Base-by-base conservation (phyloP, 2,797 vertebrate genomes). In the Aeoliscus strigatus region DNA sequence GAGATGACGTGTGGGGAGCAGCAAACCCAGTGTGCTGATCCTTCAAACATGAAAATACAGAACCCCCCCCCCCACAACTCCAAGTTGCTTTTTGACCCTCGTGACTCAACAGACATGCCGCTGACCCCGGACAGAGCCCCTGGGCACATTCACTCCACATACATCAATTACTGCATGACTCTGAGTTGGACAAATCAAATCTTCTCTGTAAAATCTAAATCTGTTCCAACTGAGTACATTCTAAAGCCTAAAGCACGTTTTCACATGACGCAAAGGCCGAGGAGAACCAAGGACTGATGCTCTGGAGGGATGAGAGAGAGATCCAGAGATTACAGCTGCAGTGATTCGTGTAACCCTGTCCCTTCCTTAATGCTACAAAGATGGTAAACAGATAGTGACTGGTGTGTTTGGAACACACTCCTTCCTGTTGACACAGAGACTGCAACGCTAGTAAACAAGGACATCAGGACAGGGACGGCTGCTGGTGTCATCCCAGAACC, bases 401-500 rank as follows among this genome's bases (percentile, higher is more conserved):
- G n/a, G 14, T 29, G 14, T 73, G 68, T 76, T 79, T 62, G 61
- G 42, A 69, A 75, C 60, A 71, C 64, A 43, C 68, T 55, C n/a
- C 64, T 73, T 78, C 70, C 70, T 74, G 74, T 63, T 70, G 61
- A 64, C 41, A 33, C 51, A 13, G 23, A 16, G 35, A 26, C 36
- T 18, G 13, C 14, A 18, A 28, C 28, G 24, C 27, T 12, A n/a
- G 50, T 21, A 35, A 3, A 34, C 11, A 21, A 27, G 37, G 46
- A 28, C 45, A 10, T 50, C 63, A 58, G 48, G 42, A 58, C 39
- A 14, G 25, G 2, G 63, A 51, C 25, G 29, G 43, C 37, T 32
- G 51, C 24, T 9, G 17, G 10, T 9, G 27, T 47, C 14, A 3
- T 30, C 40, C 9, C 6, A n/a, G 43, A 37, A 40, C 48, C 33